Conservation (phyloP, 2,113 vertebrate species). For the Aptenodytes patagonicus region DNA sequence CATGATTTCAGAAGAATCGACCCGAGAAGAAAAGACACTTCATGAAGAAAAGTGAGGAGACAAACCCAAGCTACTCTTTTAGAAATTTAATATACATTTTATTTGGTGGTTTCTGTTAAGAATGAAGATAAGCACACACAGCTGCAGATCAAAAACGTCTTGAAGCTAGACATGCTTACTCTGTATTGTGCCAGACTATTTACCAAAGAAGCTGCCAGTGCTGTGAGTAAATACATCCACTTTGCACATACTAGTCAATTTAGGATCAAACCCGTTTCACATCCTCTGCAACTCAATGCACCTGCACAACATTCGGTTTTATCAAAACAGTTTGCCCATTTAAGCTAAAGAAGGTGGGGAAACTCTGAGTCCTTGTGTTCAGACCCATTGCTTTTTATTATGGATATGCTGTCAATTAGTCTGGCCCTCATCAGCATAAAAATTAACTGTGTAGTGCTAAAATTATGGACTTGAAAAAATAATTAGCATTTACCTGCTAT, state of each 20-base stretch:
- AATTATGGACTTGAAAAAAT: not conserved
- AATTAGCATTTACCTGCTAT: slow-evolving; percentile 1
- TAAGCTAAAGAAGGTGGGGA: not conserved
- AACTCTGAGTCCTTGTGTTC: not conserved
- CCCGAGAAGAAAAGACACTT: not conserved
- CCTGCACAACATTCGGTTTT: slow-evolving; percentile 22
- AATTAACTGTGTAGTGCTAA: slow-evolving; percentile 32
- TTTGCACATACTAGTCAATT: slow-evolving; percentile 35
- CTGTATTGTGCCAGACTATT: slow-evolving; percentile 21
- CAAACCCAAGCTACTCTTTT: not conserved
- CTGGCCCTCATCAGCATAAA: not conserved
- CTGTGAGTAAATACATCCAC: slow-evolving; percentile 31
- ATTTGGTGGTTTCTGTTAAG: not conserved
- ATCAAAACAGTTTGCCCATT: slow-evolving; percentile 5
- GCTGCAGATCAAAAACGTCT: slow-evolving; percentile 20
- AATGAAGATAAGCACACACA: slow-evolving; percentile 38
- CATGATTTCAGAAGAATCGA: not conserved
- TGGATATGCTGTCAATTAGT: not conserved
- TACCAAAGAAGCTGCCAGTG: slow-evolving; percentile 7
- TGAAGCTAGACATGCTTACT: not conserved
- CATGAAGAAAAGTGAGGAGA: not conserved
- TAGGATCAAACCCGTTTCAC: slow-evolving; percentile 33
- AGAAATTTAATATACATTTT: not conserved
- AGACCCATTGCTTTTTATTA: not conserved
- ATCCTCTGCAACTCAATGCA: not conserved